Evolutionary conservation across 2,113 vertebrate species (phyloP), one percentile per base, ranked within the genome.

Genomic region (Noturus placidus): DNA sequence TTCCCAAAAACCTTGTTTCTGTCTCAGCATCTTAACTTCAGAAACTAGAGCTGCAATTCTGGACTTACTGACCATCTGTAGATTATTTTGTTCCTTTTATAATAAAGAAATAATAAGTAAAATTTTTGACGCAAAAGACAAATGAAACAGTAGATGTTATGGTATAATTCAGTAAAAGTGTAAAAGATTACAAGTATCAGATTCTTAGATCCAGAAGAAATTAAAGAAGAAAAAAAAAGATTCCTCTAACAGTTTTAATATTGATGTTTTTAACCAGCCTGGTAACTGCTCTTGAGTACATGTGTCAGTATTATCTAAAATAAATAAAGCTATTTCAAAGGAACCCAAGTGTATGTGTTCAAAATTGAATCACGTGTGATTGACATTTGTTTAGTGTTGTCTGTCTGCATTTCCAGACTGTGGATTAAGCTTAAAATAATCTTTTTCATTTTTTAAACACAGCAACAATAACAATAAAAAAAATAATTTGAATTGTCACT

Each of bases 281-380:
- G 94, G 94, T 95, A 95, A 94, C 93, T 90, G 91, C 93, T 95
- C 94, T 95, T 94, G 94, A 95, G 94, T 95, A 96, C 93, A 95
- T 94, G 94, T 96, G 94, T 95, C 95, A 95, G 94, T 96, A 96
- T 95, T 95, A 95, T 94, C 94, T 93, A 91, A 94, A 95, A 94
- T 94, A 92, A 95, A 95, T 95, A 94, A 95, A 93, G 93, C 82
- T 93, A 88, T 95, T 93, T 93, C 91, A 95, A 95, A 96, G 88
- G 88, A 92, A 25, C 87, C 59, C 22, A 54, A 20, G 76, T 80
- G 79, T 79, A 56, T 70, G 27, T 67, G 38, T 61, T n/a, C 15
- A 10, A 3, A 74, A 74, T 57, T 38, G 20, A 77, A 77, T 42
- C 35, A 7, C 0, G 4, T 78, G 3, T 33, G 57, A 8, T 50